Evolutionary conservation across 2,888 invertebrate genomes (phyloP), one percentile per base, ranked within the genome.

Genomic region (Phorcus lineatus): DNA sequence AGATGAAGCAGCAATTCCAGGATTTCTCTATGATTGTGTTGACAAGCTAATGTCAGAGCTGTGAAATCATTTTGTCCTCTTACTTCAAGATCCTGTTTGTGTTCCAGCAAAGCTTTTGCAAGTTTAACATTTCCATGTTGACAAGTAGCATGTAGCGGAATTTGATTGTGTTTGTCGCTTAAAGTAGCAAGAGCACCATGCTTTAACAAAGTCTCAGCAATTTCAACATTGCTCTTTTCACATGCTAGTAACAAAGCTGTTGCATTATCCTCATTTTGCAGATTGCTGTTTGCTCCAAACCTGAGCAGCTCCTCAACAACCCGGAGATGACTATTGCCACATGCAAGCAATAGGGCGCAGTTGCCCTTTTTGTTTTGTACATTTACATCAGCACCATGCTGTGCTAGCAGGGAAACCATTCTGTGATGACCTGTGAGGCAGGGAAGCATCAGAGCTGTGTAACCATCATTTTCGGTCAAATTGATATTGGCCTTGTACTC

Each of bases 401-500:
- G 86, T n/a, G 88, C 76, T 54, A 90, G 81, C 54, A 89, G 83
- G 36, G 84, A 81, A 0, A 86, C 86, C 13, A 86, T 88, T 28
- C 84, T 47, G 47, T 47, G 47, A 13, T 47, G 47, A 13, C 47
- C 47, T 6, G 47, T 47, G 11, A 47, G 4, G 13, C 47, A 47
- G 4, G 47, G 47, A 6, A 47, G 47, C 47, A 47, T 47, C 47
- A 47, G 47, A 47, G 13, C 47, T 11, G 47, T 47, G 47, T 47
- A 47, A 11, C 47, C 47, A 6, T 47, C 47, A 47, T 47, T 47
- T 4, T 47, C 47, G 0, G 83, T 81, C 80, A 89, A 87, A 19
- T 89, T 88, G 19, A 89, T 85, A 55, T 88, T 86, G 17, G 90
- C 90, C 9, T 90, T 90, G 76, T 83, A 82, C 55, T 88, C 86